Base-by-base conservation (phyloP, 1,140 invertebrate species). In the Polypedilum pembai region DNA sequence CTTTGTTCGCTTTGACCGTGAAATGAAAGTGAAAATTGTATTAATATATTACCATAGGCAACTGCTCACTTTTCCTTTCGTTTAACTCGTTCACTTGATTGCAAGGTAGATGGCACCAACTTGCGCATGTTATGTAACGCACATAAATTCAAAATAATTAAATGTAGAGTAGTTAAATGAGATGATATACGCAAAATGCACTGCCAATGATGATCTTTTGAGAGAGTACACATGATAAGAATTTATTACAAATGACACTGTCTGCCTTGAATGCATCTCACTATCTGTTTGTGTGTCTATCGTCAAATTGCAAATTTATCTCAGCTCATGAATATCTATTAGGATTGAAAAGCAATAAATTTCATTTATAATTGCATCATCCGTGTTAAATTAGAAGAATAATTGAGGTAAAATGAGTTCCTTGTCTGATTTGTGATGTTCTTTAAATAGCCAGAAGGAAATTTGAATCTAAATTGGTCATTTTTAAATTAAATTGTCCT, bases 11-110 rank as follows among this genome's bases (percentile, higher is more conserved):
- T 18, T 20, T 69, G 65, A 21, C 65, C 65, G 20, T 69, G 65
- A 69, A 69, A 69, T 69, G 65, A 69, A 69, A 69, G 65, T 69
- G 65, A 69, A 69, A 69, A 56, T 56, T 56, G 45, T 56, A 12
- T 56, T 56, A 56, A 56, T n/a, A 15, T 45, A n/a, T 15, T n/a
- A 12, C 45, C n/a, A n/a, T 56, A 8, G 12, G 24, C 24, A 33
- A 5, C 24, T 33, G 24, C 24, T 33, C 24, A 33, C 24, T 33
- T 33, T 33, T 33, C 24, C 24, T 33, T 33, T 33, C 24, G 5
- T 33, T 33, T 56, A 15, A 56, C 41, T 45, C 8, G 8, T 56
- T 56, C 12, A n/a, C 45, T 56, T 56, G 12, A 56, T 56, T 56
- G n/a, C n/a, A 56, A 56, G 10, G 45, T 33, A 33, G 24, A 33